Conservation (phyloP, 2,797 vertebrate genomes). For the Tapera naevia region DNA sequence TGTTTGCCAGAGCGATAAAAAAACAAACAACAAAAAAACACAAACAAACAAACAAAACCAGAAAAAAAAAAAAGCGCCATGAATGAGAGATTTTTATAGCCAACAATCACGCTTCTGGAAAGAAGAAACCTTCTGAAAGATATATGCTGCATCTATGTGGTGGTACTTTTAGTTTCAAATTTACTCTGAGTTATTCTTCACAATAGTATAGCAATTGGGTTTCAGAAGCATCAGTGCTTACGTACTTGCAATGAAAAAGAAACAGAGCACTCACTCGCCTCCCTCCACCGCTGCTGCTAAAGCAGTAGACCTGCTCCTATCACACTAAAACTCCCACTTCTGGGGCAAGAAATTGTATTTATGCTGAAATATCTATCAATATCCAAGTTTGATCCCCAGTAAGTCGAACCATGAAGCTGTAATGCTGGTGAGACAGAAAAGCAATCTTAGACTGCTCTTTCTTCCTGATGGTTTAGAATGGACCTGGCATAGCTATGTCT, state of each 20-base stretch:
- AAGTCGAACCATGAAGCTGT: not conserved
- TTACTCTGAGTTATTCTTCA: not conserved
- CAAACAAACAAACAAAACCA: too few relatives aligned
- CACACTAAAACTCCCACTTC: not conserved
- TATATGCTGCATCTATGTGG: not conserved
- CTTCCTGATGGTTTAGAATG: not conserved
- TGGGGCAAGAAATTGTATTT: not conserved
- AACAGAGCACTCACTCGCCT: not conserved
- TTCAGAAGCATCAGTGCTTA: not conserved
- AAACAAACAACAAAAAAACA: not conserved
- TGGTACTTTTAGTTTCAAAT: constrained; percentile 20
- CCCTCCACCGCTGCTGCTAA: rapidly evolving
- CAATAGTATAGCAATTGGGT: not conserved
- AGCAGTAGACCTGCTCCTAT: not conserved
- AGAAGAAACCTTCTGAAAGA: not conserved
- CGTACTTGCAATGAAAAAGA: rapidly evolving
- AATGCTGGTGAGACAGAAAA: constrained; percentile 2
- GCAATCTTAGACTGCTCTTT: constrained; percentile 12
- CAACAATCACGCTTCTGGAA: not conserved
- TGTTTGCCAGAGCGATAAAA: not conserved
- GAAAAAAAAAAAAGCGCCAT: not conserved
- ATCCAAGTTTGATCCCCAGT: not conserved
- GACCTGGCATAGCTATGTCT: not conserved
- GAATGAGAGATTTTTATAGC: not conserved
- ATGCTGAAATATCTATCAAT: not conserved